Base-by-base conservation (phyloP, 2,888 invertebrate species). In the Torymus auratus region DNA sequence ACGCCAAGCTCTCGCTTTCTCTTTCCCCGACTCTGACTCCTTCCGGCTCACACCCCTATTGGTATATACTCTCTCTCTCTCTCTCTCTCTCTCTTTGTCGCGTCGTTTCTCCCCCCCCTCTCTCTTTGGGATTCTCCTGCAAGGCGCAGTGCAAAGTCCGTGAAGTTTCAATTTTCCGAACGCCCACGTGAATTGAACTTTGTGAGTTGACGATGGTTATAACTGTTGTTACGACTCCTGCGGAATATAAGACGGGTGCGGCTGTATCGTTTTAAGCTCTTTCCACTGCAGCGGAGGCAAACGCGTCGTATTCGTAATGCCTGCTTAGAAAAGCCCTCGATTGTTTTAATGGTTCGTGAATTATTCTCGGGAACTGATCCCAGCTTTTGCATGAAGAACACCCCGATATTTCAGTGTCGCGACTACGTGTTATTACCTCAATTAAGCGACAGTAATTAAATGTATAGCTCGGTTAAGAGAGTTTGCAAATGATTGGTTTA, bases 101-200 rank as follows among this genome's bases (percentile, higher is more conserved):
- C 50, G 11, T 58, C 53, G 50, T 14, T 28, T 64, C 60, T 62
- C 41, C 11, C 50, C 11, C 64, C 56, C 41, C 50, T 13, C 50
- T 72, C 67, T 65, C 65, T 67, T 72, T 67, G 71, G 61, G n/a
- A 28, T 41, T 56, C n/a, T 20, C 73, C 56, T 55, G 2, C 50
- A 23, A 58, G 11, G 62, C 15, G 13, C 52, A 11, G 61, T 55
- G 55, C 55, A 14, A 64, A 67, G 65, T 60, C 70, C 53, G 55
- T 23, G 61, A 71, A 80, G 75, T 80, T 80, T 80, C 81, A 81
- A 81, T 81, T 81, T 81, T 77, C 61, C 55, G 28, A 70, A 74
- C 64, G 50, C 67, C 68, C 79, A 50, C 20, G 68, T 64, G 74
- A 79, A 79, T 79, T 74, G 74, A 73, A 74, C 74, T 74, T 79